Evolutionary conservation across 2,797 vertebrate genomes (phyloP).

Genomic region (Borostomias antarcticus): DNA sequence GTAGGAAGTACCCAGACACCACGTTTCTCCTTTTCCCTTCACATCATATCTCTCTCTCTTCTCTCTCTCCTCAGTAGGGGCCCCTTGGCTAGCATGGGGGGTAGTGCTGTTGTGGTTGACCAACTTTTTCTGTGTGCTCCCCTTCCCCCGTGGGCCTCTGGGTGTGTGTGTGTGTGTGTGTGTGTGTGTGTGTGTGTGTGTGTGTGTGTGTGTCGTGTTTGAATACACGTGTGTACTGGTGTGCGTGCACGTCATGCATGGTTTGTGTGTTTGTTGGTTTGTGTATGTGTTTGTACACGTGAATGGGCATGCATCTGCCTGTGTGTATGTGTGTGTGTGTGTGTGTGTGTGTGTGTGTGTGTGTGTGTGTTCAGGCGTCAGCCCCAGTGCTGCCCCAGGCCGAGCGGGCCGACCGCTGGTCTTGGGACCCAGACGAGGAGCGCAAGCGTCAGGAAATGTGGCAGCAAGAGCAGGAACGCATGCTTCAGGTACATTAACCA

Average conservation of each 20-base stretch:
- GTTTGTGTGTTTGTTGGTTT: conserved; percentile 31
- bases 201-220: conserved; percentile 20
- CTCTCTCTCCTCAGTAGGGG: conserved; percentile 59
- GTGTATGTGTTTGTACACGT: conserved; percentile 25
- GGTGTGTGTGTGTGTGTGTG: conserved; percentile 18
- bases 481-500: conserved; percentile 98
- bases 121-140: conserved; percentile 69
- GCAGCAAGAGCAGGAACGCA: conserved; percentile 94
- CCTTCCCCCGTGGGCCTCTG: conserved; percentile 8
- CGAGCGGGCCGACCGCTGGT: conserved; percentile 87
- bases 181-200: conserved; percentile 12
- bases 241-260: background rate
- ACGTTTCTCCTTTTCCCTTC: too few relatives aligned
- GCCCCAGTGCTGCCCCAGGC: conserved; percentile 74
- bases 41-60: too few relatives aligned
- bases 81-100: conserved; percentile 67
- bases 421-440: conserved; percentile 97
- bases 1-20: background rate
- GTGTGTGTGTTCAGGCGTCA: conserved; percentile 67
- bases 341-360: conserved; percentile 38
- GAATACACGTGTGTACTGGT: conserved; percentile 39
- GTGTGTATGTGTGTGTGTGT: conserved; percentile 9
- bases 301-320: conserved; percentile 1
- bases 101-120: conserved; percentile 76
- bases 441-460: conserved; percentile 93